Evolutionary conservation across 1,140 invertebrate genomes (phyloP).

Genomic region (Brachionus asplanchnoidis): DNA sequence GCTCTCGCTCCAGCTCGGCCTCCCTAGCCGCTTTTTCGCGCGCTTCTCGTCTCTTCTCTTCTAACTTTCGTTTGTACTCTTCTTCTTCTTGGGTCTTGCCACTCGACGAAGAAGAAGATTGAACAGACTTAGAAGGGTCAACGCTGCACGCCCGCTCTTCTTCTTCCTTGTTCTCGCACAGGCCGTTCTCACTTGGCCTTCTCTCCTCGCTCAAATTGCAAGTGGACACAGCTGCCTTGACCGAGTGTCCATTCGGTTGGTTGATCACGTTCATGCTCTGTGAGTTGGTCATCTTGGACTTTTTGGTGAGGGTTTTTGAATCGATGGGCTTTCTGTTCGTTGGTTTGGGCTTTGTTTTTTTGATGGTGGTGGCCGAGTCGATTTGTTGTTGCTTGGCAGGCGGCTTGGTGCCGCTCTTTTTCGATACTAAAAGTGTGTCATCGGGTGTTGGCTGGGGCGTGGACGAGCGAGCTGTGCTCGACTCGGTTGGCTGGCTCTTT

Average conservation of each 20-base stretch:
- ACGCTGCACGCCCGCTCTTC: neutral
- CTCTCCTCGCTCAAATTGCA: neutral
- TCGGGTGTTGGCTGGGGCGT: neutral
- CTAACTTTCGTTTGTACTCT: slow-evolving; percentile 35
- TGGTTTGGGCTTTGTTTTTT: neutral
- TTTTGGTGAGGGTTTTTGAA: neutral
- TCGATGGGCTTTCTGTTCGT: neutral
- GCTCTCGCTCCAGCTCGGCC: slow-evolving; percentile 4
- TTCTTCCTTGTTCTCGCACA: neutral
- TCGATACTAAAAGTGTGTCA: neutral
- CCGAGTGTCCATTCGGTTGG: neutral
- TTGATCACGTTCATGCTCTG: neutral
- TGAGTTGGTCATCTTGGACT: neutral
- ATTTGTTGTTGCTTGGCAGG: neutral
- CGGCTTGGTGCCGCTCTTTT: neutral
- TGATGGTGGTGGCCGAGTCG: neutral
- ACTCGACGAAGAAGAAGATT: slow-evolving; percentile 16
- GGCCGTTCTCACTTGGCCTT: neutral
- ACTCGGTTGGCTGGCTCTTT: neutral
- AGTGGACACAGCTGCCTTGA: neutral
- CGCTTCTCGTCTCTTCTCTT: slow-evolving; percentile 39
- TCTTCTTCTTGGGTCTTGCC: slow-evolving; percentile 32
- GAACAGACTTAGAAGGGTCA: slow-evolving; percentile 7
- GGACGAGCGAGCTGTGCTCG: neutral
- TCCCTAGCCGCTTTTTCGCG: slow-evolving; percentile 23